Conservation (phyloP, 2,113 vertebrate species). For the Rostratula benghalensis region DNA sequence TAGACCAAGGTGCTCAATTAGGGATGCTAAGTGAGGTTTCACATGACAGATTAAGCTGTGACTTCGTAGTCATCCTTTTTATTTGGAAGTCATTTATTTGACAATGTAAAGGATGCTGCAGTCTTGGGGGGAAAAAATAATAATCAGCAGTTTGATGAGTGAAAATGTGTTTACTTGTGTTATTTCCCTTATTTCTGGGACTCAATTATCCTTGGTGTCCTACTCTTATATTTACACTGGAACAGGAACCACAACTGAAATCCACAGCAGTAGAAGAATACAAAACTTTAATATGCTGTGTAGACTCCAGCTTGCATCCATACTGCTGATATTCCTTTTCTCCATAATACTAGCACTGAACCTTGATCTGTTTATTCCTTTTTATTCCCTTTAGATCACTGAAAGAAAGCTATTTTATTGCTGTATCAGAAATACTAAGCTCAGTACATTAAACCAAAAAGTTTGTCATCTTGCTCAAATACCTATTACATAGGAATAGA, state of each 20-base stretch:
- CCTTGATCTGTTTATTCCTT: neutral
- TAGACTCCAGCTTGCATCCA: neutral
- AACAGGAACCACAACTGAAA: neutral
- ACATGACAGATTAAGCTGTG: neutral
- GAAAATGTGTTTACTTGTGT: neutral
- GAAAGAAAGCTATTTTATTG: neutral
- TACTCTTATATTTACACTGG: neutral
- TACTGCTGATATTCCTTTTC: neutral
- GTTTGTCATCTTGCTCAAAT: neutral
- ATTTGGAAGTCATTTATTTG: neutral
- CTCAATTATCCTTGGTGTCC: neutral
- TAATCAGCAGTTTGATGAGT: neutral
- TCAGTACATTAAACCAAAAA: neutral
- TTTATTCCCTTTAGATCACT: neutral
- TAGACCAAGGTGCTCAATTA: neutral
- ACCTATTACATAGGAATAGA: neutral
- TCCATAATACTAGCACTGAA: neutral
- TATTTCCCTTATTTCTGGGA: neutral
- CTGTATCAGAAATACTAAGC: neutral
- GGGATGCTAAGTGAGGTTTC: neutral
- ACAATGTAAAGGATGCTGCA: neutral
- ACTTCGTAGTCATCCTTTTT: neutral
- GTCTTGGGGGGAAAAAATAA: neutral
- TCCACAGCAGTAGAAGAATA: neutral
- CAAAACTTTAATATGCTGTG: neutral